These are phyloP conservation scores for Neelides folsomi DNA, from an alignment of 2,888 invertebrate genomes.

Conservation along the genomic window DNA sequence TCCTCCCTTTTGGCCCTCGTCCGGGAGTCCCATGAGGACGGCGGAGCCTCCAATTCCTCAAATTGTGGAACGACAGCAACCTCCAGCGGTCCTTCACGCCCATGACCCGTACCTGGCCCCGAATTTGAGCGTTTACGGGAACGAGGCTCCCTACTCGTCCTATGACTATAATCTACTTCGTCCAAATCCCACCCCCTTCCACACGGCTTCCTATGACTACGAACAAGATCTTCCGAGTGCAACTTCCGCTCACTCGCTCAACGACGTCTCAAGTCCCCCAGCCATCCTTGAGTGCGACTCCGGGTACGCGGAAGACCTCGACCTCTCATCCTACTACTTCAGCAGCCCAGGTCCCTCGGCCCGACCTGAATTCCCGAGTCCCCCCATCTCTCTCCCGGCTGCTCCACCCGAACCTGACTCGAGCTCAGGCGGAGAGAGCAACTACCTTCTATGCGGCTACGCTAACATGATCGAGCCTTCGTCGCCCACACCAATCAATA, in stretches of 20 bases:
- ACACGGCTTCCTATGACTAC: constrained; percentile 31
- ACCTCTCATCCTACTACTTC: constrained; percentile 29
- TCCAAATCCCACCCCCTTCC: constrained; percentile 32
- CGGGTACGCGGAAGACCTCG: constrained; percentile 27
- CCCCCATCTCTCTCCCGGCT: constrained; percentile 2
- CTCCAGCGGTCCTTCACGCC: constrained; percentile 5
- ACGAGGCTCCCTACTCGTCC: constrained; percentile 11
- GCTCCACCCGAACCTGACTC: constrained; percentile 3
- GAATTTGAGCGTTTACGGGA: constrained; percentile 14
- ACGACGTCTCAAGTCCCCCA: constrained; percentile 1
- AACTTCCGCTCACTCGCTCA: constrained; percentile 6
- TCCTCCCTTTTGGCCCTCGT: constrained; percentile 26
- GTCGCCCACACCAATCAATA: background rate
- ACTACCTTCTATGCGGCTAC: constrained; percentile 11
- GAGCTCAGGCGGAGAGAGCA: constrained; percentile 7
- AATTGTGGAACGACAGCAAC: constrained; percentile 3
- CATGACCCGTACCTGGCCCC: constrained; percentile 33
- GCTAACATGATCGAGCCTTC: constrained; percentile 5
- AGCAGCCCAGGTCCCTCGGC: constrained; percentile 7
- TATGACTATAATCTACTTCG: constrained; percentile 30
- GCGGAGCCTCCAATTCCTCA: background rate
- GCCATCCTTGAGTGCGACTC: constrained; percentile 28
- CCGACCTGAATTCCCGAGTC: background rate
- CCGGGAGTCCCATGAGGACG: background rate
- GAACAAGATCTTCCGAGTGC: constrained; percentile 23